These are phyloP conservation scores for Pomacea canaliculata DNA, from an alignment of 2,888 invertebrate species.

Conservation along the genomic window DNA sequence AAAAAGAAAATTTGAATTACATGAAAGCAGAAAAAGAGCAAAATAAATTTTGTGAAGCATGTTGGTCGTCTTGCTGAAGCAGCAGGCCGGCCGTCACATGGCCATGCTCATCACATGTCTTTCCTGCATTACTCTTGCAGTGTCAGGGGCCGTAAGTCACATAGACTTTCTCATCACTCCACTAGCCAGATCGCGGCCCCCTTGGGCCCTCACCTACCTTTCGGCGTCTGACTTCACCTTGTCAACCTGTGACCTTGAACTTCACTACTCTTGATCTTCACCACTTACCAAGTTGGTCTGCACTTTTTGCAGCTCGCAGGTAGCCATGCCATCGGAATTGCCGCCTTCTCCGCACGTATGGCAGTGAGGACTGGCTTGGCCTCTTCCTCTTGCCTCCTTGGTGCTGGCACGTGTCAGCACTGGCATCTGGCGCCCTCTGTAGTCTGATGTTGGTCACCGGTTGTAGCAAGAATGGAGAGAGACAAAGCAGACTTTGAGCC, in stretches of 20 bases:
- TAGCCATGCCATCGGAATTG: conserved; percentile 97
- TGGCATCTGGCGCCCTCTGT: no score
- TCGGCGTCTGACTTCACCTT: conserved; percentile 26
- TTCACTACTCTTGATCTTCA: not conserved
- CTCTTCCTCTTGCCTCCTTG: no score
- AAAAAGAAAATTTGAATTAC: no score
- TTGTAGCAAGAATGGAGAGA: no score
- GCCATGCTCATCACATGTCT: not conserved
- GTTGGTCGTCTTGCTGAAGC: no score
- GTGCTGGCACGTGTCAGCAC: no score
- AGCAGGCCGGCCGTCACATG: no score
- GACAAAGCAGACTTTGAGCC: no score
- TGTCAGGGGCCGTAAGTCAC: conserved; percentile 34
- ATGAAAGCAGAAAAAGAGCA: no score
- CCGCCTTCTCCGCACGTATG: conserved; percentile 98
- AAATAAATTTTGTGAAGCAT: no score
- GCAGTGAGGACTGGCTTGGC: conserved; percentile 68
- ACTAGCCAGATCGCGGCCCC: conserved; percentile 23
- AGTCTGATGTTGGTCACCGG: no score
- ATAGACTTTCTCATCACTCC: conserved; percentile 30
- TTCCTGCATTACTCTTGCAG: conserved; percentile 26
- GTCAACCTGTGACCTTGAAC: conserved; percentile 7
- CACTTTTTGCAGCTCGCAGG: conserved; percentile 62
- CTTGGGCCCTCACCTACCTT: conserved; percentile 31
- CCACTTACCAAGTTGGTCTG: no score